Conservation (phyloP, 2,113 vertebrate genomes). For the Phyllopteryx taeniolatus region DNA sequence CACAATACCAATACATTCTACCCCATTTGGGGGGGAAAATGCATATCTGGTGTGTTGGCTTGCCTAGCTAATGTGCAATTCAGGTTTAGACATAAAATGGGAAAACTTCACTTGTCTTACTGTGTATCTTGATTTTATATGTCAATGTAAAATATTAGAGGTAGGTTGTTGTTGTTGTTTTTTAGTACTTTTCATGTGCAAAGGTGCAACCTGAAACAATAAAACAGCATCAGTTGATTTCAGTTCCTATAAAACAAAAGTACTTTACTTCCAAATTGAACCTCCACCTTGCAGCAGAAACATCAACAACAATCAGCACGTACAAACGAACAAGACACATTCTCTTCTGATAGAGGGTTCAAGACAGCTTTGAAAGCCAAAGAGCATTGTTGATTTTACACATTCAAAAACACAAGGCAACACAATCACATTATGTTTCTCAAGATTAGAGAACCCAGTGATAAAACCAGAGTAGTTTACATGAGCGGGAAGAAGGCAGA, state of each 20-base stretch:
- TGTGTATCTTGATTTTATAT: not conserved
- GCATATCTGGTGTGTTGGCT: not conserved
- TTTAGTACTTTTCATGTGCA: not conserved
- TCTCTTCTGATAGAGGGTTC: slow-evolving; percentile 6
- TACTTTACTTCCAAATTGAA: slow-evolving; percentile 47
- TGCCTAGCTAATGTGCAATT: not conserved
- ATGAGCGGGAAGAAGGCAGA: slow-evolving; percentile 19
- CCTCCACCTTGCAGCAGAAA: slow-evolving; percentile 48
- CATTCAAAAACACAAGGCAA: slow-evolving; percentile 35
- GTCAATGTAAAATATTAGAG: too few species aligned
- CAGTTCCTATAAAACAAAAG: not conserved
- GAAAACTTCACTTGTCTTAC: not conserved
- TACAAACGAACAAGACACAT: slow-evolving; percentile 29
- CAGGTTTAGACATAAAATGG: too few species aligned
- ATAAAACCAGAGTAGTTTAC: slow-evolving; percentile 28
- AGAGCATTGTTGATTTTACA: slow-evolving; percentile 10
- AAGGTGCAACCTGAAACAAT: not conserved
- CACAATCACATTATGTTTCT: slow-evolving; percentile 41
- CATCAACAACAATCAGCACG: slow-evolving; percentile 30
- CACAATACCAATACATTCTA: not conserved
- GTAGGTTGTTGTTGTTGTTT: not conserved
- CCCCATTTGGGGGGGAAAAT: not conserved
- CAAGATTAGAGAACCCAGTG: slow-evolving; percentile 47
- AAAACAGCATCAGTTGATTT: not conserved
- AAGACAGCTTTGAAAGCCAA: slow-evolving; percentile 27